These are phyloP conservation scores for Protaetia brevitarsis DNA, from an alignment of 1,140 invertebrate species.

Conservation along the genomic window DNA sequence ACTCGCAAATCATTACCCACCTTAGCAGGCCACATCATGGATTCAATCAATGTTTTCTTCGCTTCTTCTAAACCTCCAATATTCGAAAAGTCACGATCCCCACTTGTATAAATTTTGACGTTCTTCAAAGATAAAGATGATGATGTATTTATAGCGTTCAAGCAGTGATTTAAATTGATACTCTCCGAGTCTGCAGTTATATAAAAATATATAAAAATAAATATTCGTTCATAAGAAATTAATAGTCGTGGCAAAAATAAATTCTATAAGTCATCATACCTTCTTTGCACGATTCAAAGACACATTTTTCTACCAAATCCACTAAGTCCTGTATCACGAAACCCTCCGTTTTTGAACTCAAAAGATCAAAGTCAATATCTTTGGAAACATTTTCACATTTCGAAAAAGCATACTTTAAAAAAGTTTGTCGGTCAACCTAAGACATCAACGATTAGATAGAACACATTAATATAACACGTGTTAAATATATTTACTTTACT, in stretches of 20 bases:
- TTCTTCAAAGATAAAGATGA: slow-evolving; percentile 59
- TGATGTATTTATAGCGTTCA: slow-evolving; percentile 55
- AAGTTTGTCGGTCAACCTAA: slow-evolving; percentile 49
- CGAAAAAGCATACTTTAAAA: slow-evolving; percentile 60
- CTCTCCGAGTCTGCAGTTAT: slow-evolving; percentile 21
- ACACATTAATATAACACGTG: background rate
- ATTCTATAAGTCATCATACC: too few species aligned
- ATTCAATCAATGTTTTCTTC: slow-evolving; percentile 72
- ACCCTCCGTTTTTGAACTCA: slow-evolving; percentile 65
- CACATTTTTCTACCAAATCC: slow-evolving; percentile 61
- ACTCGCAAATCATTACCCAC: slow-evolving; percentile 48
- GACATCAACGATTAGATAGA: slow-evolving; percentile 12
- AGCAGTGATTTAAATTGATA: slow-evolving; percentile 54
- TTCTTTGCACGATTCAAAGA: slow-evolving; percentile 63
- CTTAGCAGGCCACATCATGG: slow-evolving; percentile 81
- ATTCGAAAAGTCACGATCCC: slow-evolving; percentile 63
- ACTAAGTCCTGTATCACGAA: slow-evolving; percentile 67
- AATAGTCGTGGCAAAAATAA: too few species aligned
- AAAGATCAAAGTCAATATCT: slow-evolving; percentile 56
- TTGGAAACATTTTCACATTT: slow-evolving; percentile 49
- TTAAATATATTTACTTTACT: slow-evolving; percentile 45
- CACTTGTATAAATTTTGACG: slow-evolving; percentile 54
- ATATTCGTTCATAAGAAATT: too few species aligned
- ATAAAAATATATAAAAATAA: too few species aligned
- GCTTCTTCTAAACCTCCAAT: slow-evolving; percentile 76